These are phyloP conservation scores for Vimba vimba DNA, from an alignment of 2,113 vertebrate genomes.

Conservation along the genomic window DNA sequence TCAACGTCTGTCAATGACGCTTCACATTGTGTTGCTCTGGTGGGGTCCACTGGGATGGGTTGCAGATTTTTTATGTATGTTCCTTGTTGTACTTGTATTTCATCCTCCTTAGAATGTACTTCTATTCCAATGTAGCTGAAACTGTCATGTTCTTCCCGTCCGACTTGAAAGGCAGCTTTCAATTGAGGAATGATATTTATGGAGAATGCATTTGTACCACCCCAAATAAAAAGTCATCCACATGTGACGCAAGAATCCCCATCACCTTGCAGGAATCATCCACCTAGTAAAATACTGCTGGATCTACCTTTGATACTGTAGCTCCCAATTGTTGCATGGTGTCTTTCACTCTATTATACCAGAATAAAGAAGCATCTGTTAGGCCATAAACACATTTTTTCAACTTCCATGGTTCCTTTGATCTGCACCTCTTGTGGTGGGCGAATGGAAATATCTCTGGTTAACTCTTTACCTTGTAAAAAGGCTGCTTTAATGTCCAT, in stretches of 20 bases:
- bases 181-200: slow-evolving; percentile 25
- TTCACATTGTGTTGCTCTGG: neutral
- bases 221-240: neutral
- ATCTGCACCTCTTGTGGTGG: slow-evolving; percentile 37
- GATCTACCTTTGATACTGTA: slow-evolving; percentile 5
- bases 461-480: slow-evolving; percentile 48
- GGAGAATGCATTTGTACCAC: neutral
- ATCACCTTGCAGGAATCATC: too few relatives aligned
- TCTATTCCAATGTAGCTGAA: slow-evolving; percentile 40
- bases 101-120: neutral
- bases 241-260: neutral
- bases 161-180: slow-evolving; percentile 37
- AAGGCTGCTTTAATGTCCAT: slow-evolving; percentile 56
- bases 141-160: slow-evolving; percentile 17
- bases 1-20: neutral
- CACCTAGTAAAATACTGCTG: slow-evolving; percentile 22
- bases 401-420: slow-evolving; percentile 37
- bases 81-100: slow-evolving; percentile 30
- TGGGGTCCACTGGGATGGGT: neutral
- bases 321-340: neutral
- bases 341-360: slow-evolving; percentile 42
- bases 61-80: neutral
- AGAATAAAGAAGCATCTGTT: slow-evolving; percentile 46
- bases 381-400: slow-evolving; percentile 54
- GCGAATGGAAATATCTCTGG: slow-evolving; percentile 30